Conservation (phyloP, 2,797 vertebrate genomes). For the Choloepus didactylus region DNA sequence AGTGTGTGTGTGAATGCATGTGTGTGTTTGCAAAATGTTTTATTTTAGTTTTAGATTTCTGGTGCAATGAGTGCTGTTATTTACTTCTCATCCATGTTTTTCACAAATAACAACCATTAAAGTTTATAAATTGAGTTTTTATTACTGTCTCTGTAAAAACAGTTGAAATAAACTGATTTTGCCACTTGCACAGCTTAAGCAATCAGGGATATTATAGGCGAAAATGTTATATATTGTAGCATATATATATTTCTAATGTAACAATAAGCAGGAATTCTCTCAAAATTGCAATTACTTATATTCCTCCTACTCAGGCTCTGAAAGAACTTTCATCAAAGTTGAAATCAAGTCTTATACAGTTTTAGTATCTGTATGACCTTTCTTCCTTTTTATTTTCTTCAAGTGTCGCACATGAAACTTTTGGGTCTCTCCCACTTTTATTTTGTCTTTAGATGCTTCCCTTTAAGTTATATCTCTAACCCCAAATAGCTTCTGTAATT, state of each 20-base stretch:
- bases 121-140: conserved; percentile 4
- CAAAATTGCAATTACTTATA: conserved; percentile 39
- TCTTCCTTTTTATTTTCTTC: conserved; percentile 69
- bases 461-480: conserved; percentile 64
- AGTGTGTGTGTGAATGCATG: background rate
- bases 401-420: conserved; percentile 75
- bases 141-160: background rate
- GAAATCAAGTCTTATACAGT: conserved; percentile 67
- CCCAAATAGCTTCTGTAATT: conserved; percentile 48
- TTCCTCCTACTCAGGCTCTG: conserved; percentile 49
- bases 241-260: background rate
- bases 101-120: background rate
- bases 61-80: background rate
- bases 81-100: background rate
- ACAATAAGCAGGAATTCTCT: background rate
- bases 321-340: conserved; percentile 83
- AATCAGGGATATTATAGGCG: background rate
- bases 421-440: conserved; percentile 69
- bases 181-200: conserved; percentile 13
- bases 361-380: conserved; percentile 76
- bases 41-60: background rate
- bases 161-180: conserved; percentile 22
- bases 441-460: conserved; percentile 80
- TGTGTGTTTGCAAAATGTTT: background rate
- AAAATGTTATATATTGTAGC: conserved; percentile 13